Conservation (phyloP, 2,888 invertebrate genomes). For the Alitta virens region DNA sequence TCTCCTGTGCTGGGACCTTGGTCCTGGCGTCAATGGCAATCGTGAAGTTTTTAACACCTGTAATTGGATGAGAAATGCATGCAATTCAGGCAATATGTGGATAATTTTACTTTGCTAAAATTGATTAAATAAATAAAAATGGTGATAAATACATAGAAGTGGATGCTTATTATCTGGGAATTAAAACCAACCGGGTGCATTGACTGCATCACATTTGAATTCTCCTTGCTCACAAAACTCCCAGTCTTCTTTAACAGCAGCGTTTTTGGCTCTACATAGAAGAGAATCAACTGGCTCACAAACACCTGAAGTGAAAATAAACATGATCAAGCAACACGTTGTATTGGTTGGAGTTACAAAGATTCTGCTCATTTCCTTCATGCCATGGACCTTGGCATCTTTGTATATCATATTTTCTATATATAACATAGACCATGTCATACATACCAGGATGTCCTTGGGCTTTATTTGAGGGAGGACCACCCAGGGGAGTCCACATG, state of each 20-base stretch:
- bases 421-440: too few relatives aligned
- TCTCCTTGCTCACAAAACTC: neutral
- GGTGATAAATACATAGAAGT: too few relatives aligned
- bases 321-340: neutral
- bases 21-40: neutral
- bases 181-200: neutral
- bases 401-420: too few relatives aligned
- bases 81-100: too few relatives aligned
- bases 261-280: neutral
- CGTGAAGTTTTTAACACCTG: constrained; percentile 1
- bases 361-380: too few relatives aligned
- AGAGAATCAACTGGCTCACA: neutral
- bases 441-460: neutral
- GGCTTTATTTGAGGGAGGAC: neutral
- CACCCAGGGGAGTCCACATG: neutral
- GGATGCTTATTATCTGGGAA: too few relatives aligned
- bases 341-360: too few relatives aligned
- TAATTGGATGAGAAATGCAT: neutral
- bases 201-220: neutral
- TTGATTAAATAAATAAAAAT: neutral
- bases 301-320: neutral
- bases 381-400: too few relatives aligned
- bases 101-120: neutral
- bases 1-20: constrained; percentile 6
- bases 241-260: neutral